Base-by-base conservation (phyloP, 1,140 invertebrate genomes). In the Orchesella cincta region DNA sequence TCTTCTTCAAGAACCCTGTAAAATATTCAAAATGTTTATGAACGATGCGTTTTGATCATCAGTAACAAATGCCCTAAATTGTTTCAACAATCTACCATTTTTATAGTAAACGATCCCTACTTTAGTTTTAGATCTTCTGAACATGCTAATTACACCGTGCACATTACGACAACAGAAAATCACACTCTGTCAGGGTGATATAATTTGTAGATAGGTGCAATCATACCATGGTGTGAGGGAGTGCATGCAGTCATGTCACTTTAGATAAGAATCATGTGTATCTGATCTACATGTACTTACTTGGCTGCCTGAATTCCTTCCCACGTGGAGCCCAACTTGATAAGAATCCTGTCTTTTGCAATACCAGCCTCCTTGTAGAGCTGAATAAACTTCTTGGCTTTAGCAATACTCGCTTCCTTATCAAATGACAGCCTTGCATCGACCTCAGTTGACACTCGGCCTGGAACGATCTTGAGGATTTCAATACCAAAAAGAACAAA, bases 261-360 rank as follows among this genome's bases (percentile, higher is more conserved):
- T 62, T 8, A 62, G 54, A 62, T 62, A 62, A 28, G 39, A 46
- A 12, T 46, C 8, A 46, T 12, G 8, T 46, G 39, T n/a, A n/a
- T n/a, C n/a, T n/a, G n/a, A n/a, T n/a, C 39, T 46, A 73, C 77
- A 77, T 84, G 36, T 73, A 79, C 80, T 86, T 88, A 96, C 94
- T 92, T 94, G 14, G 96, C 98, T 67, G 97, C 97, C 87, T 98
- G 93, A 80, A 99, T 98, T 33, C 98, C 97, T 89, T 99, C 98
- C 98, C 98, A 99, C 0, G 97, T 99, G 1, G 97, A 97, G 0
- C 96, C 95, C 74, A 99, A 87, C 87, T 99, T 99, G 73, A 99
- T 99, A 0, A 99, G 88, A 86, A 99, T 92, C 74, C 98, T 89
- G 23, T 99, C 94, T 84, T 96, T 98, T 73, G 87, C 86, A 76